A percentile compares a stretch with the other conserved stretches of the same genome.
Conservation (phyloP, 37 sponge, comb jelly and placozoan genomes). For the Petrosia ficiformis region DNA sequence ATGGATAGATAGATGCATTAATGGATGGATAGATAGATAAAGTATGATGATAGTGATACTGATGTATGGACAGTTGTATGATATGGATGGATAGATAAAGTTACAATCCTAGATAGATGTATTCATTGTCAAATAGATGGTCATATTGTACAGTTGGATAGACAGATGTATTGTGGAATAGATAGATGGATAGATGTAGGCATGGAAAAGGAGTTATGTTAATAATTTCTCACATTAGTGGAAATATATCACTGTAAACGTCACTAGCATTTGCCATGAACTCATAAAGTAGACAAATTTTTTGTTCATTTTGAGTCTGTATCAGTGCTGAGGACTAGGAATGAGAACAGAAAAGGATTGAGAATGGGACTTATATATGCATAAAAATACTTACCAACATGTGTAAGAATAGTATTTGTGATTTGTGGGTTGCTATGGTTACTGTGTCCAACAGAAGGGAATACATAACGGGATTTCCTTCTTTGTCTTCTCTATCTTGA, state of each 20-base stretch:
- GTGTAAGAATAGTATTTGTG: slow-evolving; percentile 48
- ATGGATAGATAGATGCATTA: too few species aligned
- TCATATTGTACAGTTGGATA: too few species aligned
- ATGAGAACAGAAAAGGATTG: not conserved
- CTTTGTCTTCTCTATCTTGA: not conserved
- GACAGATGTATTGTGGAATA: not conserved
- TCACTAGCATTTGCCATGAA: slow-evolving; percentile 68
- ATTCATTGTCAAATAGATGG: too few species aligned
- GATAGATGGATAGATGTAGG: slow-evolving; percentile 47
- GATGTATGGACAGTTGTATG: too few species aligned
- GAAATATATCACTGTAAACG: slow-evolving; percentile 64
- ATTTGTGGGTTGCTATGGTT: slow-evolving; percentile 22
- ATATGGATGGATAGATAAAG: too few species aligned
- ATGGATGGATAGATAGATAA: too few species aligned
- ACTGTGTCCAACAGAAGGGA: slow-evolving; percentile 19
- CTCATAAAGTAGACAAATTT: slow-evolving; percentile 47
- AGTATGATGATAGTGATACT: too few species aligned
- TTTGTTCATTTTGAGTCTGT: slow-evolving; percentile 48
- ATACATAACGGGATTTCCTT: not conserved
- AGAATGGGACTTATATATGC: not conserved
- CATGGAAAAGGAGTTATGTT: not conserved
- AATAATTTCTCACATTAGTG: slow-evolving; percentile 59
- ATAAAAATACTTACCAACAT: slow-evolving; percentile 31
- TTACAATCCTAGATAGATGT: too few species aligned
- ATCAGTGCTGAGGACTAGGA: slow-evolving; percentile 47